A percentile compares a stretch with the other conserved stretches of the same genome.
These are phyloP conservation scores for Aspidoscelis tigris DNA, from an alignment of 2,113 vertebrate genomes.

Conservation along the genomic window DNA sequence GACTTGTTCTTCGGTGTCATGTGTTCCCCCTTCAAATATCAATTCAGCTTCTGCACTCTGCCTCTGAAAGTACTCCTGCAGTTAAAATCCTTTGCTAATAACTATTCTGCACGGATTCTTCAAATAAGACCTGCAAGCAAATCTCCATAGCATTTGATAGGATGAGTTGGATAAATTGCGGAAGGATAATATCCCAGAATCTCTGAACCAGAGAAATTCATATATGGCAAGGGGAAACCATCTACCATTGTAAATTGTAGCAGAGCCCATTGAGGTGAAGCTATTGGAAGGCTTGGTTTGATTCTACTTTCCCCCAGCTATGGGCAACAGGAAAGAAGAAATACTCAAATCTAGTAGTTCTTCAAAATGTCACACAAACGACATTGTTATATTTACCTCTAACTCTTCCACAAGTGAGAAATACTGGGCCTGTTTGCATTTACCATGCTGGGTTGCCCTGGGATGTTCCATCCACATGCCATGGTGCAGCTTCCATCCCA, in stretches of 20 bases:
- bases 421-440: too few relatives aligned
- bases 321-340: too few relatives aligned
- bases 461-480: too few relatives aligned
- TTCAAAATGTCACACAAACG: too few relatives aligned
- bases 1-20: too few relatives aligned
- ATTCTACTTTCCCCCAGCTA: too few relatives aligned
- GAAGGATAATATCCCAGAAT: slow-evolving; percentile 23
- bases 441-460: too few relatives aligned
- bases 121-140: slow-evolving; percentile 20
- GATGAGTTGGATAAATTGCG: slow-evolving; percentile 25
- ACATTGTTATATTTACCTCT: too few relatives aligned
- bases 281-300: slow-evolving; percentile 40
- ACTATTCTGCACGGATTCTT: slow-evolving; percentile 4
- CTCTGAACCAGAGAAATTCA: neutral
- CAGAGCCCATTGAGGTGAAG: slow-evolving; percentile 59
- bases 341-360: neutral
- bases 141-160: slow-evolving; percentile 2
- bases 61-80: slow-evolving; percentile 1
- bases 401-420: too few relatives aligned
- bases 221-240: slow-evolving; percentile 23
- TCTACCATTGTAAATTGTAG: slow-evolving; percentile 48
- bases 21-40: neutral
- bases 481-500: too few relatives aligned
- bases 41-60: neutral
- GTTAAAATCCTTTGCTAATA: slow-evolving; percentile 34